Base-by-base conservation (phyloP, 2,113 vertebrate species). In the Cephalopholis sonnerati region DNA sequence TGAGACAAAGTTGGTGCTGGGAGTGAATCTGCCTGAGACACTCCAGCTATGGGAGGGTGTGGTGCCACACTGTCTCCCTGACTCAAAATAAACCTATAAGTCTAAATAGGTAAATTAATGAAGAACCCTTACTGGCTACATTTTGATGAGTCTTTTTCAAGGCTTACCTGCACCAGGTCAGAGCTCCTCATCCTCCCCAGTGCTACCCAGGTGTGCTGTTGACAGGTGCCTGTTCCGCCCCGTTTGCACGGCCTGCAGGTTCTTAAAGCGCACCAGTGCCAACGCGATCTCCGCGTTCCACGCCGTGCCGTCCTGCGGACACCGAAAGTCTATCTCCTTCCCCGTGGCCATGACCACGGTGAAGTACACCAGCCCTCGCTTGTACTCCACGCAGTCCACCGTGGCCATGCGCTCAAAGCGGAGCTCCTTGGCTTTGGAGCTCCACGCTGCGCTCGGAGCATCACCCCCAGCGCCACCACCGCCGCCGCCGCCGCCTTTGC, bases 361-460 rank as follows among this genome's bases (percentile, higher is more conserved):
- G 95, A 99, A 99, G 91, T 97, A 99, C 84, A 97, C 95, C 87
- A 97, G 95, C 77, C 96, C 89, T 22, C 96, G 96, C 61, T 97
- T 99, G 93, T 98, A 96, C 94, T 99, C 97, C 93, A 99, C 97
- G 57, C 97, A 98, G 90, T 99, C 97, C 94, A 99, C 96, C 0
- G 97, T 97, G 88, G 93, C 96, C 96, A 98, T 97, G 93, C 87
- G 94, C 36, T 96, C 95, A 17, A 99, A 99, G 91, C 93, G 96
- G 70, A 99, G 95, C 95, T 98, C 97, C 89, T 98, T 98, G 15
- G 93, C 84, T 68, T 80, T 89, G 92, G 95, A 93, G 78, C 82
- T 88, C 20, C 93, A 93, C 67, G 92, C 95, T 44, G 94, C 90
- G 41, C 66, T 29, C 4, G 65, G 75, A 68, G 87, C 82, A 48